Evolutionary conservation across 2,113 vertebrate genomes (phyloP), one percentile per base, ranked within the genome.

Genomic region (Lophochroa leadbeateri): DNA sequence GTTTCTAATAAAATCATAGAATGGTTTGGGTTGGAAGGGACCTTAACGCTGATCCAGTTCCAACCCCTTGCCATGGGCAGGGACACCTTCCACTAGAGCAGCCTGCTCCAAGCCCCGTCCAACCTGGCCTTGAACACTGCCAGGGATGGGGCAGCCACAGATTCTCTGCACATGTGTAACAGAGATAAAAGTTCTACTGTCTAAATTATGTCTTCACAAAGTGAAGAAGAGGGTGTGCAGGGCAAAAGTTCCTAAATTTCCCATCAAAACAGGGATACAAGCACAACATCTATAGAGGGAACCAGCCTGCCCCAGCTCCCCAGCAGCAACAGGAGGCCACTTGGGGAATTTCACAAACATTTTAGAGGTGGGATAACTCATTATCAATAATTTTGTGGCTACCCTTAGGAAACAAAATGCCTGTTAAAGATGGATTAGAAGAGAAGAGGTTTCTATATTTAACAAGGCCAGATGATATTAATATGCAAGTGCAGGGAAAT

Each of bases 381-480:
- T 53, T 86, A 77, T 71, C 55, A 92, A 71, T 63, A 79, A 75
- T 94, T 94, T 75, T 3, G 13, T 71, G 65, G 74, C n/a, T 52
- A 64, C 58, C 44, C 23, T 33, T 17, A 67, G 80, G 52, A 69
- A 27, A 4, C 76, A 94, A 83, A 49, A n/a, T 3, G 55, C 46
- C 53, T 72, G 43, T 67, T 94, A 57, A 92, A 93, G 95, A 46
- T 1, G 4, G 29, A 60, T 85, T 82, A 69, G 61, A 93, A 81
- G 63, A 89, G 68, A 89, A 61, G 50, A 68, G 57, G 11, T 44
- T 82, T 95, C 88, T 94, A 47, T 92, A 86, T 94, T 91, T 92
- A 88, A 94, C 43, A 94, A 94, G 63, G 77, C 57, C 74, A 80
- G 77, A 60, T 18, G 92, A 60, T 86, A 74, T 94, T 88, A 91